Evolutionary conservation across 2,113 vertebrate species (phyloP).

Genomic region (Pycnonotus jocosus): DNA sequence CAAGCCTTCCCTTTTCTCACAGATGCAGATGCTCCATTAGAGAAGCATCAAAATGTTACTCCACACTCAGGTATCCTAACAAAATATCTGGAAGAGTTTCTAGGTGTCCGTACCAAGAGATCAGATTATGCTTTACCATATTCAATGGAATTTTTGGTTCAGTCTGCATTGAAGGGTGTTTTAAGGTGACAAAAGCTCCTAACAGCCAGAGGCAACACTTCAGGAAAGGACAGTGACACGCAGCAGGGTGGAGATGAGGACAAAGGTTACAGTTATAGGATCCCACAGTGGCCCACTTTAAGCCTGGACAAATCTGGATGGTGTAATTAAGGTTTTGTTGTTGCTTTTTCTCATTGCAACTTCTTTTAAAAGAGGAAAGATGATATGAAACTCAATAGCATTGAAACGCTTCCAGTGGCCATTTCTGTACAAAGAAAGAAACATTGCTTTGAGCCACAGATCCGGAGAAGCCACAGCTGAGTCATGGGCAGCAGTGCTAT

Average conservation of each 20-base stretch:
- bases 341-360: neutral
- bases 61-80: neutral
- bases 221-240: neutral
- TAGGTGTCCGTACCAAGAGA: neutral
- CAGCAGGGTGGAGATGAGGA: conserved; percentile 9
- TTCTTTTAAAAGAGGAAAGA: neutral
- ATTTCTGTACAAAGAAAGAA: neutral
- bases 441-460: neutral
- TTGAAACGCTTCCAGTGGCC: neutral
- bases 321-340: conserved; percentile 1
- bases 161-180: neutral
- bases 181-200: neutral
- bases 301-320: neutral
- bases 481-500: neutral
- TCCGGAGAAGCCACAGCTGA: neutral
- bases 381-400: neutral
- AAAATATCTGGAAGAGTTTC: neutral
- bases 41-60: neutral
- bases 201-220: neutral
- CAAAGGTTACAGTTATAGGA: neutral
- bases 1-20: neutral
- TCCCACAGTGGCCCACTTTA: neutral
- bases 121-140: neutral
- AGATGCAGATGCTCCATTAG: rapidly evolving
- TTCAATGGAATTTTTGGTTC: neutral